Evolutionary conservation across 1,140 invertebrate genomes (phyloP).

Genomic region (Schlechtendalia chinensis): DNA sequence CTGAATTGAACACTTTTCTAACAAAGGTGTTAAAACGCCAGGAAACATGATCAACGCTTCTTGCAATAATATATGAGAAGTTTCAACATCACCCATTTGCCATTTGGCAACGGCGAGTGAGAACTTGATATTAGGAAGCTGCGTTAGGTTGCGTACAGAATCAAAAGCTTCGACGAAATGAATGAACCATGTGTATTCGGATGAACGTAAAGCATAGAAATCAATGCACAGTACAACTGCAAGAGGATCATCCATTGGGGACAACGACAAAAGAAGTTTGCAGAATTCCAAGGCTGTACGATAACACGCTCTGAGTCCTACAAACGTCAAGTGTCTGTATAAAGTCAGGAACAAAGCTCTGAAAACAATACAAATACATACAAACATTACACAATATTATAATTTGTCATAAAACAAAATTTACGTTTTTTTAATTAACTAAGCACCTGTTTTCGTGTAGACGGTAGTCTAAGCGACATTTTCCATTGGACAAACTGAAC

Average conservation of each 20-base stretch:
- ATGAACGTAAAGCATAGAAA: conserved; percentile 79
- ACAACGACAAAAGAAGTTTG: conserved; percentile 74
- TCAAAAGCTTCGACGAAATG: conserved; percentile 71
- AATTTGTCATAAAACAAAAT: too few species aligned
- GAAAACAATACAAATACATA: conserved; percentile 54
- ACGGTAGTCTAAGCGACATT: conserved; percentile 76
- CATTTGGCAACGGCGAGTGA: conserved; percentile 78
- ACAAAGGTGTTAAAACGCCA: conserved; percentile 67
- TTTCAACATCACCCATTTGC: conserved; percentile 59
- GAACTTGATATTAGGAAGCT: conserved; percentile 85
- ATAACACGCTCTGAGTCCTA: conserved; percentile 77
- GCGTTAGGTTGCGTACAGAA: conserved; percentile 64
- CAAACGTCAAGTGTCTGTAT: conserved; percentile 79
- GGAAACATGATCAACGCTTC: conserved; percentile 84
- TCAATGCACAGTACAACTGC: conserved; percentile 79
- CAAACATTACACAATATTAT: neutral
- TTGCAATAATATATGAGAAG: conserved; percentile 68
- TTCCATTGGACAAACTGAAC: conserved; percentile 74
- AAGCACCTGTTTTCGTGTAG: conserved; percentile 75
- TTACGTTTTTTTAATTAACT: neutral
- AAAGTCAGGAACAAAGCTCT: conserved; percentile 79
- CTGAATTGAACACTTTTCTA: conserved; percentile 76
- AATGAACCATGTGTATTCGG: conserved; percentile 80
- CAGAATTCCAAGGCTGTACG: conserved; percentile 77
- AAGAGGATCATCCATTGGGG: conserved; percentile 81